Base-by-base conservation (phyloP, 1,140 invertebrate species). In the Sycophila sp. region DNA sequence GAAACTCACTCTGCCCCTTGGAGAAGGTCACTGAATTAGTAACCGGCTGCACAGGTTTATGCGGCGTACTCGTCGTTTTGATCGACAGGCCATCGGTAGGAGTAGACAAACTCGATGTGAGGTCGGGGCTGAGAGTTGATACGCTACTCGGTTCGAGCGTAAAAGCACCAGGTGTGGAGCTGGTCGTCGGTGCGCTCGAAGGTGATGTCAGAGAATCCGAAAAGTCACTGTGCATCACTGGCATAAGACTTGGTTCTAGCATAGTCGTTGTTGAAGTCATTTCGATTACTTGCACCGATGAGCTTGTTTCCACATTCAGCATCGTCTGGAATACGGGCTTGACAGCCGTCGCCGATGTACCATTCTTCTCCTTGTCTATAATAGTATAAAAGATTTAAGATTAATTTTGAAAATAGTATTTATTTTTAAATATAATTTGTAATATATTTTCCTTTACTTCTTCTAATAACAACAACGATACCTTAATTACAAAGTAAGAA, bases 241-340 rank as follows among this genome's bases (percentile, higher is more conserved):
- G 74, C 42, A 76, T 62, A 34, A 78, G 66, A 0, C 79, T 81
- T 4, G 83, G 72, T 17, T 80, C 75, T n/a, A 77, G 36, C 0
- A 73, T 26, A 0, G 73, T 73, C 59, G 71, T 79, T 2, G 77
- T 81, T 1, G 79, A 40, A 11, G 79, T 78, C 0, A 79, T 77
- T 66, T 83, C 80, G 51, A 86, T 85, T n/a, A 84, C 73, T 56
- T 84, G 80, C 1, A 85, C 75, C 5, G 79, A 82, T 2, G 84
- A 85, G 70, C 82, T 86, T 0, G 84, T 85, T 47, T 85, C 84
- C 8, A 85, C 79, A 5, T 78, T 83, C 17, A 85, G 53, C 3
- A 82, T 86, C 2, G 81, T 81, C 78, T 66, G 76, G 62, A 74
- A 78, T 38, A 76, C 8, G 3, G 75, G 77, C 45, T 80, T 79